Percentiles rank a stretch among this genome's conserved stretches.
Conservation (phyloP, 2,797 vertebrate genomes). For the Chromis chromis region DNA sequence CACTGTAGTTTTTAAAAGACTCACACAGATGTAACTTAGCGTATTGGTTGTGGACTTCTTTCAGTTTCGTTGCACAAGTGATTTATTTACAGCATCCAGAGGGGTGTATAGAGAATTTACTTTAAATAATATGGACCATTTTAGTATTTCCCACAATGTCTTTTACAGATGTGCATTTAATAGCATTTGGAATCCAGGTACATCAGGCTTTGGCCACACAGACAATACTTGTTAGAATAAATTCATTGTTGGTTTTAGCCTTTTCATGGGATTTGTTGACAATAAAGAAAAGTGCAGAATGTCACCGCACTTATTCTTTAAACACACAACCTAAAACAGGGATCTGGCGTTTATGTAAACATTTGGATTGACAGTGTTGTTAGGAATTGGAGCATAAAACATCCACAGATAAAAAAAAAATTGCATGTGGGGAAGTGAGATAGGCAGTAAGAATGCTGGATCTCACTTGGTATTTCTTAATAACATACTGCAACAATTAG, state of each 20-base stretch:
- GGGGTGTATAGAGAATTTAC: neutral
- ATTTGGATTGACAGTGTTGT: slow-evolving; percentile 8
- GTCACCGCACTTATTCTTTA: neutral
- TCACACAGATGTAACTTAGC: neutral
- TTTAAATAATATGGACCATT: slow-evolving; percentile 4
- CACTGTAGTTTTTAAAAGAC: neutral
- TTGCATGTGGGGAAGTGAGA: neutral
- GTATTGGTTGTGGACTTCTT: neutral
- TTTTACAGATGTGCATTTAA: neutral
- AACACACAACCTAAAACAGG: slow-evolving; percentile 14
- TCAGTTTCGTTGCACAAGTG: no score
- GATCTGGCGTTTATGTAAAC: slow-evolving; percentile 13
- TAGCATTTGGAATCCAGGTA: neutral
- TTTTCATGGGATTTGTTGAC: slow-evolving; percentile 6
- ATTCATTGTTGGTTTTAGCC: neutral
- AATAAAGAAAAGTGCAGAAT: neutral
- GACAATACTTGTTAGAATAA: neutral
- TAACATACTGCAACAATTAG: neutral
- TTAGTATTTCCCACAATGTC: neutral
- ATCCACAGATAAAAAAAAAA: neutral
- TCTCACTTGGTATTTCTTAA: neutral
- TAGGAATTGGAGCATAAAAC: slow-evolving; percentile 12
- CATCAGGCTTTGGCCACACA: neutral
- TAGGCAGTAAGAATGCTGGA: neutral
- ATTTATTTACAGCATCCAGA: neutral